Evolutionary conservation across 2,888 invertebrate genomes (phyloP), one percentile per base, ranked within the genome.

Genomic region (Hydropsyche betteni): DNA sequence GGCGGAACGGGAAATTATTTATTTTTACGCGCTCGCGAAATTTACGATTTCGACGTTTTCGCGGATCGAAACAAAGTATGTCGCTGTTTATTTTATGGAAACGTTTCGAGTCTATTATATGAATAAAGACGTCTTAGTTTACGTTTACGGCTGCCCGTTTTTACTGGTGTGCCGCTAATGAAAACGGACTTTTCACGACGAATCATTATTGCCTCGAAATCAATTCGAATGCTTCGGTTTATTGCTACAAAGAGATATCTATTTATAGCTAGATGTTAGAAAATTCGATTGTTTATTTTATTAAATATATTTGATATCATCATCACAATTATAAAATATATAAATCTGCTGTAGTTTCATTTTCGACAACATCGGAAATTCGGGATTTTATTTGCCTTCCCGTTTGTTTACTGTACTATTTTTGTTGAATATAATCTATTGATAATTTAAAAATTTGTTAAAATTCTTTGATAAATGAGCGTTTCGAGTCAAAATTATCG

Each of bases 51-150:
- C 5, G n/a, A n/a, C 69, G 14, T 34, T 53, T 70, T 70, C 34
- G 58, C 38, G 7, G 38, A 52, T 61, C 72, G 52, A 72, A 58
- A 72, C 72, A 51, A 72, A 72, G 72, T 61, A 44, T 58, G 24
- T 24, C n/a, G 52, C 70, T 53, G 33, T 53, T 72, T 50, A 50
- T 58, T 72, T 72, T 72, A 72, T 44, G 38, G 70, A 33, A 12
- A 14, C 70, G 53, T 24, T 72, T 72, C 38, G 55, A n/a, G 72
- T 52, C 70, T 36, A 44, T 44, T 44, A 44, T 44, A 53, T 53
- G 72, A 72, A 72, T 55, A 72, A 72, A 72, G 36, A 36, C 55
- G 44, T 12, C 72, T 14, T 51, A 12, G 52, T n/a, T 34, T 52
- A 14, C 33, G 70, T 44, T 12, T 33, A 69, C n/a, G n/a, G 12